Percentiles rank a stretch among this genome's conserved stretches.
Evolutionary conservation across 2,113 vertebrate species (phyloP).

Genomic region (Albula goreensis): DNA sequence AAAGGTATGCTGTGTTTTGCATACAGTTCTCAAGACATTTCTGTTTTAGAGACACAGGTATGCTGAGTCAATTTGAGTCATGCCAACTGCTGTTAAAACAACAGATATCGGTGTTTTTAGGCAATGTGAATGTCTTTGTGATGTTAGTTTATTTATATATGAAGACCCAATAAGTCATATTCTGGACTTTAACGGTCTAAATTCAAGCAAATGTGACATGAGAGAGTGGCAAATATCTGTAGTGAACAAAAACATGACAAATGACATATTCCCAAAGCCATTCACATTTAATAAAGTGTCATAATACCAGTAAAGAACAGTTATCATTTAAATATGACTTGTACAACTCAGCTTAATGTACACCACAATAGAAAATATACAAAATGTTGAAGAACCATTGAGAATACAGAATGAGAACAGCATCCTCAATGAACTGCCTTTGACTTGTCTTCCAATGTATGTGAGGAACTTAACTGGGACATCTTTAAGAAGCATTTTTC

Average conservation of each 20-base stretch:
- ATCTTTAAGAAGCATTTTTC: neutral
- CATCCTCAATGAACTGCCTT: neutral
- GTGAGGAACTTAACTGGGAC: neutral
- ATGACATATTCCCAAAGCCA: conserved; percentile 39
- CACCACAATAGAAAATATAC: conserved; percentile 57
- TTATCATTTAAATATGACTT: conserved; percentile 44
- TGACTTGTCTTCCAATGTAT: conserved; percentile 11
- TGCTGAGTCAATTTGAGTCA: neutral
- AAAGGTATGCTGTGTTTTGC: neutral
- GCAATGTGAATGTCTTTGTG: conserved; percentile 1
- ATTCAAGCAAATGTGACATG: neutral
- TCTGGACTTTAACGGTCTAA: neutral
- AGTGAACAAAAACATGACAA: neutral
- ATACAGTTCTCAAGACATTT: conserved; percentile 5
- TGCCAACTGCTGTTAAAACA: conserved; percentile 19
- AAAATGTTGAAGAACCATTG: conserved; percentile 48
- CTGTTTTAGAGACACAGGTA: conserved; percentile 15
- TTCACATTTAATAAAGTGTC: conserved; percentile 49
- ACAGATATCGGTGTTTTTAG: neutral
- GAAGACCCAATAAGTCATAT: neutral
- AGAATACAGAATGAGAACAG: neutral
- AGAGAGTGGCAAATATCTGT: neutral
- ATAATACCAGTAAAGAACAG: conserved; percentile 44
- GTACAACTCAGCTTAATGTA: conserved; percentile 40
- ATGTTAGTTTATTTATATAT: neutral